A percentile compares a stretch with the other conserved stretches of the same genome.
These are phyloP conservation scores for Leptoclinus maculatus DNA, from an alignment of 2,797 vertebrate species.

Conservation along the genomic window DNA sequence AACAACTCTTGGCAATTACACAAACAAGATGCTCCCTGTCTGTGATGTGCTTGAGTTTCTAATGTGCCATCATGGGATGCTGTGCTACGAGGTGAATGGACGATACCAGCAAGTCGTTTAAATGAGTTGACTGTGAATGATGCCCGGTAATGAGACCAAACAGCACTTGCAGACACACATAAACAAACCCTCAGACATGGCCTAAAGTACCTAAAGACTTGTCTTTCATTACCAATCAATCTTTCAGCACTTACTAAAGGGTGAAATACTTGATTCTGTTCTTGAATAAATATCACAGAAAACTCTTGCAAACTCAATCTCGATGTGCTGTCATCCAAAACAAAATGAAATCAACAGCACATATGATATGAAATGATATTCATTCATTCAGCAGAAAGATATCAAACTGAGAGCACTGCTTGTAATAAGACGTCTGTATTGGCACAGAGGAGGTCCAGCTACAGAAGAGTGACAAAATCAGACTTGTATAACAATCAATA, in stretches of 20 bases:
- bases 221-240: constrained; percentile 2
- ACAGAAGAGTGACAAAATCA: background rate
- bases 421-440: background rate
- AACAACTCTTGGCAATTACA: background rate
- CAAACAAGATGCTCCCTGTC: background rate
- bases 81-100: background rate
- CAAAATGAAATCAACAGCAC: constrained; percentile 12
- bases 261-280: background rate
- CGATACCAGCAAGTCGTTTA: background rate
- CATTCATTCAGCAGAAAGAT: background rate
- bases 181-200: background rate
- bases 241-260: background rate
- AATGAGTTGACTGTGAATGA: constrained; percentile 10
- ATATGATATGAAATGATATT: constrained; percentile 16
- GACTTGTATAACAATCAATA: background rate
- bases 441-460: background rate
- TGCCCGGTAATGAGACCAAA: background rate
- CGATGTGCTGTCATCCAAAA: constrained; percentile 8
- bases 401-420: background rate
- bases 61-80: constrained; percentile 2
- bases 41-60: constrained; percentile 2
- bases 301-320: constrained; percentile 15
- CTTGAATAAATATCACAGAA: constrained; percentile 13
- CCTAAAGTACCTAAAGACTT: background rate
- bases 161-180: background rate